Conservation (phyloP, 2,113 vertebrate genomes). For the Lagopus muta region DNA sequence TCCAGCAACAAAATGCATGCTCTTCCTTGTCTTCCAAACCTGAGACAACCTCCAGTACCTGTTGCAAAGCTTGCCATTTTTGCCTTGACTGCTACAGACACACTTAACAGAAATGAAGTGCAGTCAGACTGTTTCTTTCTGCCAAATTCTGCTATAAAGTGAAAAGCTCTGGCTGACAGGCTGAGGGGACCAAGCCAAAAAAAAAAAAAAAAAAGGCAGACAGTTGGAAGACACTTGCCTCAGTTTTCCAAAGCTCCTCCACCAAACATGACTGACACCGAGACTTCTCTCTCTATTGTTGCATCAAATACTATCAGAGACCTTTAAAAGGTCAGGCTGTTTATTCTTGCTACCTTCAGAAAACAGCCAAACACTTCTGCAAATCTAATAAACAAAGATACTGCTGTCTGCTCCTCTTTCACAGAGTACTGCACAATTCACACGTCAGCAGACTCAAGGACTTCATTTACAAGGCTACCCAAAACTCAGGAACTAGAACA, state of each 20-base stretch:
- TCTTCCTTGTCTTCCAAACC: not conserved
- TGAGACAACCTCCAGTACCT: not conserved
- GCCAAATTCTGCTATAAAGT: not conserved
- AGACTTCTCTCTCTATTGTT: not conserved
- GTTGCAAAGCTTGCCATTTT: not conserved
- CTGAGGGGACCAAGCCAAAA: not conserved
- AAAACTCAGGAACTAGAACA: not conserved
- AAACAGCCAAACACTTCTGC: not conserved
- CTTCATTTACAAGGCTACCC: constrained; percentile 8
- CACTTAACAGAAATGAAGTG: not conserved
- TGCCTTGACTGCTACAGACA: constrained; percentile 10
- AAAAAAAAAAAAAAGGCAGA: not conserved
- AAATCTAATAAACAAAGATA: constrained; percentile 19
- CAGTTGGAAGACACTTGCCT: not conserved
- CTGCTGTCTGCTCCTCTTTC: not conserved
- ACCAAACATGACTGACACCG: not conserved
- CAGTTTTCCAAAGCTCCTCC: not conserved
- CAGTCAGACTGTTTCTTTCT: not conserved
- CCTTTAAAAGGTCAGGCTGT: not conserved
- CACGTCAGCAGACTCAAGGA: constrained; percentile 17
- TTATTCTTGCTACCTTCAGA: not conserved
- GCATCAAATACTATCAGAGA: not conserved
- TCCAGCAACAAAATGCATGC: not conserved
- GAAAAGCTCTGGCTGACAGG: not conserved
- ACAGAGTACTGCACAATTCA: not conserved